Conservation (phyloP, 2,797 vertebrate species). For the Neopelma chrysocephalum region DNA sequence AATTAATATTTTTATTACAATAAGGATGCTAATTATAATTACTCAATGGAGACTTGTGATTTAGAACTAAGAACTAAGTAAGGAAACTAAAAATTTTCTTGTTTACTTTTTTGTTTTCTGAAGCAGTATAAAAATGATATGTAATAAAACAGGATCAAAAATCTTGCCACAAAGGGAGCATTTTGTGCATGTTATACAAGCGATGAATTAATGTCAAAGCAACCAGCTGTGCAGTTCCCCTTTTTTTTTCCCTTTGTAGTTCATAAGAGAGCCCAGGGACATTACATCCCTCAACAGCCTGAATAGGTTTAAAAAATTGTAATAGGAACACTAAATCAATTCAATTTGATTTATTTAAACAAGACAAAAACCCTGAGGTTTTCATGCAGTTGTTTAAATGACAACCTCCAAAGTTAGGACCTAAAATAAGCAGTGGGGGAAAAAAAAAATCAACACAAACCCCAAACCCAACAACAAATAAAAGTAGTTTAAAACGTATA, state of each 20-base stretch:
- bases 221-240: background rate
- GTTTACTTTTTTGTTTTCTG: background rate
- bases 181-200: background rate
- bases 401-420: background rate
- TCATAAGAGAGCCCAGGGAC: background rate
- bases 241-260: background rate
- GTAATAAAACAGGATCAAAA: background rate
- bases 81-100: background rate
- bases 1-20: background rate
- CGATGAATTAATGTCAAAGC: background rate
- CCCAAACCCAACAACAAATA: background rate
- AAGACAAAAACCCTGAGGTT: background rate
- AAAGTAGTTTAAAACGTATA: background rate
- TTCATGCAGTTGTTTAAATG: conserved; percentile 5
- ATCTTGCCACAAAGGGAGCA: background rate
- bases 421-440: background rate
- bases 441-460: background rate
- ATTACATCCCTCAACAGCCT: background rate
- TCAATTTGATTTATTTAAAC: conserved; percentile 43
- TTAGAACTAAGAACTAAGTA: background rate
- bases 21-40: background rate
- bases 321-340: conserved; percentile 41
- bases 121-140: background rate
- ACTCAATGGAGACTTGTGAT: background rate
- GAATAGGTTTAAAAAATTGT: conserved; percentile 19